These are phyloP conservation scores for Sinopyrophorus schimmeli DNA, from an alignment of 2,888 invertebrate species.

Conservation along the genomic window DNA sequence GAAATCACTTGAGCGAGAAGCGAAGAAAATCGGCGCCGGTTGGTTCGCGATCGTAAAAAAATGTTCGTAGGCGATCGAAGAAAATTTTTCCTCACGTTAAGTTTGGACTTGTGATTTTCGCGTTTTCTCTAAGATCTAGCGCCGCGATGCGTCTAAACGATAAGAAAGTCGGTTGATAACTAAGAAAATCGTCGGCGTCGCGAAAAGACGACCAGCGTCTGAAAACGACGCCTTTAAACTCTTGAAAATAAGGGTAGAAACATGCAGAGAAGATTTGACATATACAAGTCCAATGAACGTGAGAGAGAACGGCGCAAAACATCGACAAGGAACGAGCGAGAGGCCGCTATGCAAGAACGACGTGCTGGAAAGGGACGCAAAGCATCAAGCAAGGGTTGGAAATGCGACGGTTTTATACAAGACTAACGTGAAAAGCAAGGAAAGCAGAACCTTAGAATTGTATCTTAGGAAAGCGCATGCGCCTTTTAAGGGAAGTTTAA, in stretches of 20 bases:
- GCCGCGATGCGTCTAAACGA: constrained; percentile 54
- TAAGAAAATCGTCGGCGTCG: constrained; percentile 56
- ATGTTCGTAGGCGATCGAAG: no score
- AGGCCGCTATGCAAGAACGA: constrained; percentile 49
- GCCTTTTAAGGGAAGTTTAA: constrained; percentile 47
- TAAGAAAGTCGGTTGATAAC: constrained; percentile 57
- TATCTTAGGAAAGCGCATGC: constrained; percentile 54
- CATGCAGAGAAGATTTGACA: constrained; percentile 40
- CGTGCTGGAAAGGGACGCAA: constrained; percentile 45
- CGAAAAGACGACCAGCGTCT: constrained; percentile 56
- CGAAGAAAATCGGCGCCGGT: constrained; percentile 2
- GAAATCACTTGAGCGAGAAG: neutral
- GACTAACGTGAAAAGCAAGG: constrained; percentile 47
- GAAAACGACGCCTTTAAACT: constrained; percentile 56
- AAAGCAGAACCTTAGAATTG: constrained; percentile 53
- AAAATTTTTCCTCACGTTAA: constrained; percentile 12
- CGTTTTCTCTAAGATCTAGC: constrained; percentile 33
- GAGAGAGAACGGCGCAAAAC: constrained; percentile 47
- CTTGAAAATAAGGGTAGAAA: constrained; percentile 50
- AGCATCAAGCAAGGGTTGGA: constrained; percentile 49
- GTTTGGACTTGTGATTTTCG: constrained; percentile 22
- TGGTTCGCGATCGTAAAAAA: neutral
- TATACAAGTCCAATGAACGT: constrained; percentile 47
- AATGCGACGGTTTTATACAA: constrained; percentile 48
- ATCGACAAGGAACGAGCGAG: constrained; percentile 50